Conservation (phyloP, 2,888 invertebrate species). For the Lasioglossum pauxillum region DNA sequence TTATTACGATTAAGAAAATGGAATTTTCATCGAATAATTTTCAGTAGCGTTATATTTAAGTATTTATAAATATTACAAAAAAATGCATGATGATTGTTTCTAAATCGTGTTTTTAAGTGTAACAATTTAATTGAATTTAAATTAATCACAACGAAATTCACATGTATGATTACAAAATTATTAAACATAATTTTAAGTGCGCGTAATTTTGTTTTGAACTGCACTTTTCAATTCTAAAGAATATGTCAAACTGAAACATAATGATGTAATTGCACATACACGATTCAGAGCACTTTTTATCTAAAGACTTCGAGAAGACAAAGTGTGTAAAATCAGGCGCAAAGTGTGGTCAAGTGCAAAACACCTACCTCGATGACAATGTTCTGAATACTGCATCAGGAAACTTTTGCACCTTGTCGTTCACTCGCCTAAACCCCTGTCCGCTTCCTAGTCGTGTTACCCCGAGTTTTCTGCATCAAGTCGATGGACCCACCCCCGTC, state of each 20-base stretch:
- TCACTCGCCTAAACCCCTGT: slow-evolving; percentile 56
- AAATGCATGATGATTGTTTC: not conserved
- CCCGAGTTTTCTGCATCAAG: slow-evolving; percentile 42
- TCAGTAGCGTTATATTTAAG: too few relatives aligned
- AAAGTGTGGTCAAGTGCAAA: not conserved
- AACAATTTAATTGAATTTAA: not conserved
- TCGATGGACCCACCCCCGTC: slow-evolving; percentile 34
- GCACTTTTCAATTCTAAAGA: not conserved
- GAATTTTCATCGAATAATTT: not conserved
- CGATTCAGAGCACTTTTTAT: not conserved
- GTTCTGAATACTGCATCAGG: slow-evolving; percentile 59
- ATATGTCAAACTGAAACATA: not conserved
- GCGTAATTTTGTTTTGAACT: not conserved
- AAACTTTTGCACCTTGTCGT: slow-evolving; percentile 62
- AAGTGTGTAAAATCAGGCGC: not conserved
- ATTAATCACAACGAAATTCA: not conserved
- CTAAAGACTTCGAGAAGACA: slow-evolving; percentile 22
- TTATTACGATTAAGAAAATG: not conserved
- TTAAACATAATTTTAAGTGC: not conserved
- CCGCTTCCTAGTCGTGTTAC: slow-evolving; percentile 47
- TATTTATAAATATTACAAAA: not conserved
- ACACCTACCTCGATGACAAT: slow-evolving; percentile 31
- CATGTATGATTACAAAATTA: not conserved
- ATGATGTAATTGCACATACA: not conserved
- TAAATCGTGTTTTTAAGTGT: not conserved